These are phyloP conservation scores for Gryon sp. DNA, from an alignment of 1,140 invertebrate species.

Conservation along the genomic window DNA sequence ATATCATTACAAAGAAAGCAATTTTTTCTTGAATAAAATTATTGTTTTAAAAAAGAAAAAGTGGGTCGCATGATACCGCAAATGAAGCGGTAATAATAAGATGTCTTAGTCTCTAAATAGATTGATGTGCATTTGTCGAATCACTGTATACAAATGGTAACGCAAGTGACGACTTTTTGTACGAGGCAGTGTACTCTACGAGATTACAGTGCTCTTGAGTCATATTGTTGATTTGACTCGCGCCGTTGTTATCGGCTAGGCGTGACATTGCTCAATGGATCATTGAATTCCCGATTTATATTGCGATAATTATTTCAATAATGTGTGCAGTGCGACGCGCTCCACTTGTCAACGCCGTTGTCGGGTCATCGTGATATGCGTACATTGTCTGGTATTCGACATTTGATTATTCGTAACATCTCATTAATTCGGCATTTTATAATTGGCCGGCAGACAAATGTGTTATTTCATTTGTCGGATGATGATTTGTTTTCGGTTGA, in stretches of 20 bases:
- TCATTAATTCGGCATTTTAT: constrained; percentile 47
- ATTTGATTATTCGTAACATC: constrained; percentile 21
- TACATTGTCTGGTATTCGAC: constrained; percentile 23
- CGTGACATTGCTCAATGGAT: constrained; percentile 25
- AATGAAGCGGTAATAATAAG: constrained; percentile 48
- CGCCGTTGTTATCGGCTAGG: constrained; percentile 25
- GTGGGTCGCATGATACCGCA: constrained; percentile 22
- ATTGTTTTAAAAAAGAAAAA: constrained; percentile 24
- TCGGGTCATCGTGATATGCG: constrained; percentile 22
- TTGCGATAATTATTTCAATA: constrained; percentile 45
- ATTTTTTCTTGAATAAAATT: constrained; percentile 13
- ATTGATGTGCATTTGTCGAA: constrained; percentile 51
- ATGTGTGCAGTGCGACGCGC: constrained; percentile 3
- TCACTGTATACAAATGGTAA: constrained; percentile 61
- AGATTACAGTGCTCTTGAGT: constrained; percentile 49
- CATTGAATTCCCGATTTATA: constrained; percentile 44
- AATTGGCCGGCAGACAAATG: constrained; percentile 24
- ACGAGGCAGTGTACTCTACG: constrained; percentile 1
- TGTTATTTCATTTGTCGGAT: constrained; percentile 5
- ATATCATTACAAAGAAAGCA: background rate
- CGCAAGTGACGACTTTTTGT: constrained; percentile 19
- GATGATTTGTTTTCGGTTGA: background rate
- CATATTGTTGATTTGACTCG: constrained; percentile 37
- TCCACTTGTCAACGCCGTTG: constrained; percentile 26
- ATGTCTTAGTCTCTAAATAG: constrained; percentile 51